A percentile compares a stretch with the other conserved stretches of the same genome.
phyloP scores from a whole-genome alignment of 2,888 invertebrate genomes.

The Agrilus mali region DNA sequence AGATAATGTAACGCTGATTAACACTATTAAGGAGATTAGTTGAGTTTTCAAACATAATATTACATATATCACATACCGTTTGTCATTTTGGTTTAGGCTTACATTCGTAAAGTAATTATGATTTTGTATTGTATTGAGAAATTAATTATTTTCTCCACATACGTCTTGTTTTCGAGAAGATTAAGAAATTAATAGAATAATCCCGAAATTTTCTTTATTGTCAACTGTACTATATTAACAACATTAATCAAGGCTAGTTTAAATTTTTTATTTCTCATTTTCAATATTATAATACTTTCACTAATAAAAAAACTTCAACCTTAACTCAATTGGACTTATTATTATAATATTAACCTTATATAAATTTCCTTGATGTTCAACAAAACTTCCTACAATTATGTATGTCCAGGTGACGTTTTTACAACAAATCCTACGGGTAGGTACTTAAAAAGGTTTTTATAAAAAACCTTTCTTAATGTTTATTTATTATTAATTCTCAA shows the following conservation, averaged over 20 bases:
- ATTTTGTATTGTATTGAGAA: too few species aligned
- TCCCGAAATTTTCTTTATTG: conserved; percentile 37
- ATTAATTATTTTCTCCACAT: too few species aligned
- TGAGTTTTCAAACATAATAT: too few species aligned
- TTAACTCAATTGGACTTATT: conserved; percentile 32
- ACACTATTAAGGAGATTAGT: too few species aligned
- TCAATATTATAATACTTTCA: conserved; percentile 37
- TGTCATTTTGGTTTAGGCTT: too few species aligned
- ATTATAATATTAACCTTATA: conserved; percentile 32
- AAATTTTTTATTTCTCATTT: conserved; percentile 37
- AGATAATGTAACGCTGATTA: too few species aligned
- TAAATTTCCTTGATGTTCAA: conserved; percentile 30
- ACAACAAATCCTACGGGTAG: conserved; percentile 21
- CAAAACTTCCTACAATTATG: conserved; percentile 26
- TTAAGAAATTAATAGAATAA: conserved; percentile 17
- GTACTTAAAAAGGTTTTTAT: conserved; percentile 1
- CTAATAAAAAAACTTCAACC: conserved; percentile 36
- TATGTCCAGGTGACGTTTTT: conserved; percentile 30
- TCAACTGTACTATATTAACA: conserved; percentile 36
- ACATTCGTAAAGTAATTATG: too few species aligned
- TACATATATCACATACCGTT: too few species aligned
- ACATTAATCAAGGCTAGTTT: conserved; percentile 36
- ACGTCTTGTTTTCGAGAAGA: not conserved
- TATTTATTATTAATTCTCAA: too few species aligned
- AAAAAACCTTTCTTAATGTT: too few species aligned